A percentile compares a stretch with the other conserved stretches of the same genome.
phyloP scores from a whole-genome alignment of 2,113 vertebrate species.

The Cichladusa arquata region DNA sequence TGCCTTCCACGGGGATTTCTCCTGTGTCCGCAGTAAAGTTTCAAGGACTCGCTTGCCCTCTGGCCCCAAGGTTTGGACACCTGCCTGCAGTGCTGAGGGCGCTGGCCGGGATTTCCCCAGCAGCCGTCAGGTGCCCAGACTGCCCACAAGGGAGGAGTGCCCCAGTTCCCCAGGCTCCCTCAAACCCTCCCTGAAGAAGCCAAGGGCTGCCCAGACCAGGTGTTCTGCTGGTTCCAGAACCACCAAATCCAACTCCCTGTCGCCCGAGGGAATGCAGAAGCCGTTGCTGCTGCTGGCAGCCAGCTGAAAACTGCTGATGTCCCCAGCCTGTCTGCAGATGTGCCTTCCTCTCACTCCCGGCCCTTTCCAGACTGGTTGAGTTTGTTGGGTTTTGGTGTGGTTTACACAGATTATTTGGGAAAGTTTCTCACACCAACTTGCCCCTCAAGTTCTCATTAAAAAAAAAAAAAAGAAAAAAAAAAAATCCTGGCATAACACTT shows the following conservation, averaged over 20 bases:
- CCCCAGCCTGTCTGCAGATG: conserved; percentile 52
- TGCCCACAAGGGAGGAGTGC: neutral
- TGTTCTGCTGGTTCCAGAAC: neutral
- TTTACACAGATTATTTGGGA: conserved; percentile 42
- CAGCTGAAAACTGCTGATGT: conserved; percentile 34
- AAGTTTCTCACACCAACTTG: conserved; percentile 59
- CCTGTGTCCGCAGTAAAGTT: neutral
- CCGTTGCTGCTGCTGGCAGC: neutral
- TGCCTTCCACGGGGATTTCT: neutral
- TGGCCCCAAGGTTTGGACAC: conserved; percentile 23
- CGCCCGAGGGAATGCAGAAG: neutral
- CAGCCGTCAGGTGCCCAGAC: conserved; percentile 27
- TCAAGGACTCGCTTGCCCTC: conserved; percentile 38
- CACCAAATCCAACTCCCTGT: neutral
- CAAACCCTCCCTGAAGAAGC: neutral
- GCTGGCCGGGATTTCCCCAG: conserved; percentile 34
- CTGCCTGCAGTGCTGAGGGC: neutral
- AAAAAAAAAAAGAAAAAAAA: neutral
- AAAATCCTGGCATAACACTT: neutral
- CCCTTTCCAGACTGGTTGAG: conserved; percentile 48
- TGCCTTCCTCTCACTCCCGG: neutral
- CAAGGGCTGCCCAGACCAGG: neutral
- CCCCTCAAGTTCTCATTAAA: conserved; percentile 7
- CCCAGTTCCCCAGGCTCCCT: neutral
- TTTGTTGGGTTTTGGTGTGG: conserved; percentile 50